These are phyloP conservation scores for Rhynchotus rufescens DNA, from an alignment of 2,797 vertebrate species.

Conservation along the genomic window DNA sequence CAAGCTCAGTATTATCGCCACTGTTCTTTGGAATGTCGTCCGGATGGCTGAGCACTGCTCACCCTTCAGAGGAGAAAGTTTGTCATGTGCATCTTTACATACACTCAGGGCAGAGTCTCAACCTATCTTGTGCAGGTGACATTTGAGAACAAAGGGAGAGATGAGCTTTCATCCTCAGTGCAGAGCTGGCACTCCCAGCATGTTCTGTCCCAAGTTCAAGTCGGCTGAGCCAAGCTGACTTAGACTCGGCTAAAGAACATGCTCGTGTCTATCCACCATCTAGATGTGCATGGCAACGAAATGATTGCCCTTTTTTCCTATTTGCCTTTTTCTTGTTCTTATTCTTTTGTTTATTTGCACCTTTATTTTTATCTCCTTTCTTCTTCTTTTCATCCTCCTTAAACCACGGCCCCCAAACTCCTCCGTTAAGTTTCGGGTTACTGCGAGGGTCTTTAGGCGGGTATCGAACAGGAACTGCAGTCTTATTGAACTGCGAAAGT, in stretches of 20 bases:
- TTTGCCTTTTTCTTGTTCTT: constrained; percentile 70
- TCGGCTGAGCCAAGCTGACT: background rate
- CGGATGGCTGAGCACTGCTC: background rate
- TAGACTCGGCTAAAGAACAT: background rate
- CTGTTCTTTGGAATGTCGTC: background rate
- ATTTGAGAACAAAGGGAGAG: background rate
- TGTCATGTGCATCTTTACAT: background rate
- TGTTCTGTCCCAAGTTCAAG: background rate
- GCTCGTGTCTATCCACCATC: constrained; percentile 14
- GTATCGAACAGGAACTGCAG: constrained; percentile 92
- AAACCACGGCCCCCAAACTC: constrained; percentile 97
- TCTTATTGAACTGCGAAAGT: constrained; percentile 91
- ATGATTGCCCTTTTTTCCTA: constrained; percentile 14
- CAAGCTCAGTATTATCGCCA: background rate
- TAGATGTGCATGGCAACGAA: constrained; percentile 54
- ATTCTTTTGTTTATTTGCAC: constrained; percentile 75
- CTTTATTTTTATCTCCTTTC: constrained; percentile 78
- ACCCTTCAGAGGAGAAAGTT: background rate
- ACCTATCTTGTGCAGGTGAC: background rate
- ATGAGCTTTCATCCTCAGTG: background rate
- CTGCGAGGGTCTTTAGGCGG: constrained; percentile 93
- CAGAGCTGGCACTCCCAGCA: constrained; percentile 18
- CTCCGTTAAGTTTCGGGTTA: constrained; percentile 94
- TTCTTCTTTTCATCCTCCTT: constrained; percentile 85
- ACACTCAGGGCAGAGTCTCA: background rate